phyloP scores from a whole-genome alignment of 2,888 invertebrate genomes.

The Chirona hameri region DNA sequence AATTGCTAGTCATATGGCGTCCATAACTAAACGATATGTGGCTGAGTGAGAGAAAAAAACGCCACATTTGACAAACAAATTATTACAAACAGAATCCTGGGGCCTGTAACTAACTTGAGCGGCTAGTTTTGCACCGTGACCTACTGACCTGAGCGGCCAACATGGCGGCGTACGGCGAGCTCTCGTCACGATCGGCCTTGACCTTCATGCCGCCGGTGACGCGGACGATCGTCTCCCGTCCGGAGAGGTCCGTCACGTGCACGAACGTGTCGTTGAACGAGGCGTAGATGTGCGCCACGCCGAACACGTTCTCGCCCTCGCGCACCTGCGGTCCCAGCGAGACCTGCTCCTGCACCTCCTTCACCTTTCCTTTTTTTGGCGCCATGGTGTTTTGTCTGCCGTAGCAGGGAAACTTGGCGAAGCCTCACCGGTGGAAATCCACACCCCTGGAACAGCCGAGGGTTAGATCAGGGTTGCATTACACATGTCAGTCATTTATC shows the following conservation, averaged over 20 bases:
- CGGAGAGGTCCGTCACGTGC: slow-evolving; percentile 98
- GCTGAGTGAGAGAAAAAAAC: too few relatives aligned
- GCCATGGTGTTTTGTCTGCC: slow-evolving; percentile 62
- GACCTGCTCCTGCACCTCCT: slow-evolving; percentile 87
- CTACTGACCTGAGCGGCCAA: slow-evolving; percentile 93
- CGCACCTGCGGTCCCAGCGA: slow-evolving; percentile 93
- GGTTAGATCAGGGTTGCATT: too few relatives aligned
- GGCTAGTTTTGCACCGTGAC: too few relatives aligned
- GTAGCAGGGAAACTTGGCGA: too few relatives aligned
- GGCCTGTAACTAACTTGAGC: too few relatives aligned
- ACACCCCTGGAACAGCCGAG: too few relatives aligned
- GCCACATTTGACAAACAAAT: too few relatives aligned
- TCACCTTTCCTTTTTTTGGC: slow-evolving; percentile 94
- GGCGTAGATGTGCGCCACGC: slow-evolving; percentile 98
- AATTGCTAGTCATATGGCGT: too few relatives aligned
- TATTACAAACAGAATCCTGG: too few relatives aligned
- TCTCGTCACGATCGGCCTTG: slow-evolving; percentile 99
- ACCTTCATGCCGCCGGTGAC: slow-evolving; percentile 99
- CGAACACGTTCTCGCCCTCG: slow-evolving; percentile 96
- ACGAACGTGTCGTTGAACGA: slow-evolving; percentile 99
- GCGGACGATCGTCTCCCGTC: slow-evolving; percentile 86
- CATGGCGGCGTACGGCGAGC: slow-evolving; percentile 99
- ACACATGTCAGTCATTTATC: too few relatives aligned
- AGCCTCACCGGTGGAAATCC: too few relatives aligned
- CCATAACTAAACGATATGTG: too few relatives aligned